A percentile compares a stretch with the other conserved stretches of the same genome.
These are phyloP conservation scores for Syngnathus floridae DNA, from an alignment of 2,113 vertebrate genomes.

Conservation along the genomic window DNA sequence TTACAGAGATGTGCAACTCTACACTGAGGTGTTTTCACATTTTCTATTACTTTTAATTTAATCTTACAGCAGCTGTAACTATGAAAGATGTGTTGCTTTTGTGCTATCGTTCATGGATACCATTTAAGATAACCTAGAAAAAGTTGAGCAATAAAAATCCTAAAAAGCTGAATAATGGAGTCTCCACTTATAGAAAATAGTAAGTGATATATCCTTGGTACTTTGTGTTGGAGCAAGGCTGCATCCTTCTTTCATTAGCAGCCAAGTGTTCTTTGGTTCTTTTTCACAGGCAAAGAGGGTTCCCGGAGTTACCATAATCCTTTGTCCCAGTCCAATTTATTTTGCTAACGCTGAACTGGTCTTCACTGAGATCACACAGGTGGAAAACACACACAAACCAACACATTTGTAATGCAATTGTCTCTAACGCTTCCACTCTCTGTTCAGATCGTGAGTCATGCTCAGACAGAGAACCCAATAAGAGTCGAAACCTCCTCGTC, in stretches of 20 bases:
- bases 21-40: slow-evolving; percentile 49
- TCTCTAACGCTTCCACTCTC: background rate
- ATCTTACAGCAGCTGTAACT: background rate
- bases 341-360: slow-evolving; percentile 82
- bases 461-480: slow-evolving; percentile 23
- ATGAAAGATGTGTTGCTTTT: background rate
- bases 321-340: slow-evolving; percentile 76
- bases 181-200: background rate
- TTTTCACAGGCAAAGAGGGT: slow-evolving; percentile 72
- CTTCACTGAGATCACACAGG: slow-evolving; percentile 69
- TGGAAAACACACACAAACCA: slow-evolving; percentile 16
- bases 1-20: slow-evolving; percentile 76
- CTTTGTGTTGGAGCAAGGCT: background rate
- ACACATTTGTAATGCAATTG: background rate
- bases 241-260: background rate
- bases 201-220: background rate
- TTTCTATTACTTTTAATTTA: background rate
- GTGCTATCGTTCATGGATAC: background rate
- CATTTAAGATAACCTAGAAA: background rate
- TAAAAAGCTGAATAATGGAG: background rate
- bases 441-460: slow-evolving; percentile 17
- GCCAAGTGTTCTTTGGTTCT: background rate
- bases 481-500: background rate
- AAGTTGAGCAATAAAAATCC: background rate
- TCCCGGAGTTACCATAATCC: slow-evolving; percentile 79